phyloP scores from a whole-genome alignment of 2,888 invertebrate genomes.

The Athalia circularis region DNA sequence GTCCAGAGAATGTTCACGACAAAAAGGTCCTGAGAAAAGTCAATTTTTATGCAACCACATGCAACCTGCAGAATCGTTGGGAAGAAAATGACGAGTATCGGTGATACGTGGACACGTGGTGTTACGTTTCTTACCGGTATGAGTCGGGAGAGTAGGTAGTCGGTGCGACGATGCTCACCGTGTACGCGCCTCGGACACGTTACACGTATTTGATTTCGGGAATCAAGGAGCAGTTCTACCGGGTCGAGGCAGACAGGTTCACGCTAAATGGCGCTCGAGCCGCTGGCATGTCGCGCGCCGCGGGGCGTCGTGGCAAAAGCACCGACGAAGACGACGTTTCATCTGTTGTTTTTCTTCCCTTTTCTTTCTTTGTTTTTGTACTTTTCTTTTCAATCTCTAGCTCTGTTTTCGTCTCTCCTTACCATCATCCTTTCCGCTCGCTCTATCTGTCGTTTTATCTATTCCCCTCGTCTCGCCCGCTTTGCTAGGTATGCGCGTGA shows the following conservation, averaged over 20 bases:
- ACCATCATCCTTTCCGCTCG: conserved; percentile 22
- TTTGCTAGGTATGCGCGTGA: conserved; percentile 58
- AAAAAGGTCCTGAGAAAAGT: too few relatives aligned
- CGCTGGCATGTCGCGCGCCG: conserved; percentile 70
- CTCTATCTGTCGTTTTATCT: conserved; percentile 41
- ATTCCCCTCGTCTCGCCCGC: conserved; percentile 47
- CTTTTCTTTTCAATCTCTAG: conserved; percentile 43
- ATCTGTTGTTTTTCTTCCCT: conserved; percentile 49
- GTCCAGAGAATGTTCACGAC: too few relatives aligned
- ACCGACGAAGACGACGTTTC: conserved; percentile 61
- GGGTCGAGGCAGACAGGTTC: conserved; percentile 66
- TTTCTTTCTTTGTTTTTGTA: conserved; percentile 44
- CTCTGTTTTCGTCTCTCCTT: conserved; percentile 50
- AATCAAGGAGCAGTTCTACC: conserved; percentile 61
- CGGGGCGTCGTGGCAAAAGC: conserved; percentile 69
- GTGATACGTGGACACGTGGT: too few relatives aligned
- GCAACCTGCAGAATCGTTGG: too few relatives aligned
- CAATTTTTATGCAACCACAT: too few relatives aligned
- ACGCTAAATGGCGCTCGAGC: conserved; percentile 72
- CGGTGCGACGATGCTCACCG: background rate
- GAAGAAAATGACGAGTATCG: too few relatives aligned
- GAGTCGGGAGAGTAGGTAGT: background rate
- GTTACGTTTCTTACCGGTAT: too few relatives aligned
- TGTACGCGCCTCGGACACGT: conserved; percentile 46
- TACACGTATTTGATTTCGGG: conserved; percentile 61